Percentiles rank a stretch among this genome's conserved stretches.
These are phyloP conservation scores for Chelonus formosanus DNA, from an alignment of 2,888 invertebrate species.

Conservation along the genomic window DNA sequence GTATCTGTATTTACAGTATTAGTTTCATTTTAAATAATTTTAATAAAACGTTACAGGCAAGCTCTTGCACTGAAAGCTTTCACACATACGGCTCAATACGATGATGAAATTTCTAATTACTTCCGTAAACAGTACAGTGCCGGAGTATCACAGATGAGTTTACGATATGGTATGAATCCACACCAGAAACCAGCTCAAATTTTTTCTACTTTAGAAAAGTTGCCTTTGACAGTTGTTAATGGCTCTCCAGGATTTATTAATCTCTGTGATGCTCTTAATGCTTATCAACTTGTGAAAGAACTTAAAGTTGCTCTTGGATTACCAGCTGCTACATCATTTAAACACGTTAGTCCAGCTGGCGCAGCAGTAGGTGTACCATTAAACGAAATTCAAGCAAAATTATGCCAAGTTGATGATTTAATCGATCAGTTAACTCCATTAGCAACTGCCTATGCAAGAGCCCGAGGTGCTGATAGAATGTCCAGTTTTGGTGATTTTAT, in stretches of 20 bases:
- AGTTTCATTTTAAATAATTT: slow-evolving; percentile 46
- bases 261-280: slow-evolving; percentile 95
- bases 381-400: slow-evolving; percentile 77
- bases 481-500: slow-evolving; percentile 99
- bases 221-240: slow-evolving; percentile 90
- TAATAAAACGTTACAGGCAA: slow-evolving; percentile 67
- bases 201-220: slow-evolving; percentile 78
- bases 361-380: slow-evolving; percentile 91
- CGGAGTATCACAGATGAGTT: slow-evolving; percentile 79
- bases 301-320: slow-evolving; percentile 79
- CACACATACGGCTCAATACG: slow-evolving; percentile 95
- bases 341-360: slow-evolving; percentile 98
- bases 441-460: slow-evolving; percentile 92
- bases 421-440: slow-evolving; percentile 78
- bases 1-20: too few species aligned
- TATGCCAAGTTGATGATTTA: slow-evolving; percentile 94
- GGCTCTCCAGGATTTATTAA: slow-evolving; percentile 98
- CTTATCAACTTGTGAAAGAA: slow-evolving; percentile 95
- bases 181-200: slow-evolving; percentile 97
- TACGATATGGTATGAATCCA: slow-evolving; percentile 97
- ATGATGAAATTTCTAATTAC: slow-evolving; percentile 92
- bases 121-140: slow-evolving; percentile 90
- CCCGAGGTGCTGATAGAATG: slow-evolving; percentile 98
- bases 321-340: slow-evolving; percentile 96
- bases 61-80: slow-evolving; percentile 91